These are phyloP conservation scores for Sebastes elongatus DNA, from an alignment of 2,797 vertebrate species.

Conservation along the genomic window DNA sequence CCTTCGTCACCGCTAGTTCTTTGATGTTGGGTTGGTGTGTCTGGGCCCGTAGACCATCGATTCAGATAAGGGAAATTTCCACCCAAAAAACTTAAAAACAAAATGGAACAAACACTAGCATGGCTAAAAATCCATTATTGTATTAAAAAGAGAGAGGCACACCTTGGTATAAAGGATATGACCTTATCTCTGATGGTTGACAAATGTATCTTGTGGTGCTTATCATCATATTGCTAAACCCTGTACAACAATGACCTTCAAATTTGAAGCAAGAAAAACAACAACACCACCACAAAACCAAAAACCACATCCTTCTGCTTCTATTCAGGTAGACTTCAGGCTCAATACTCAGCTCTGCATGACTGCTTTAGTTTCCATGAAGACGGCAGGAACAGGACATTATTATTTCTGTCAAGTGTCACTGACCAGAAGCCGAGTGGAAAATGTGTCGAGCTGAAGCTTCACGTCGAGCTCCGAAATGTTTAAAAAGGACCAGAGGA, in stretches of 20 bases:
- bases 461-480: not conserved
- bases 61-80: too few relatives aligned
- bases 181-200: not conserved
- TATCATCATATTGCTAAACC: not conserved
- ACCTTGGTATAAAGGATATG: not conserved
- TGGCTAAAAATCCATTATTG: too few relatives aligned
- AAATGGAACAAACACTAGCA: too few relatives aligned
- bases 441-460: constrained; percentile 18
- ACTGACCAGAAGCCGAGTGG: not conserved
- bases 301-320: not conserved
- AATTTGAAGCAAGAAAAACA: not conserved
- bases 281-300: not conserved
- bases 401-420: constrained; percentile 1
- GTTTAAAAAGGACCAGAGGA: not conserved
- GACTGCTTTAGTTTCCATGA: constrained; percentile 4
- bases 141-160: not conserved
- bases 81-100: too few relatives aligned
- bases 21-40: too few relatives aligned
- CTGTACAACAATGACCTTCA: not conserved
- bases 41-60: too few relatives aligned
- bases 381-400: not conserved
- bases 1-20: too few relatives aligned
- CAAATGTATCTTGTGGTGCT: too few relatives aligned
- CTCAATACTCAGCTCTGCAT: not conserved
- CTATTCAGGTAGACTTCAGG: not conserved